Evolutionary conservation across 2,888 invertebrate genomes (phyloP), one percentile per base, ranked within the genome.

Genomic region (Drosophila maculinotata): DNA sequence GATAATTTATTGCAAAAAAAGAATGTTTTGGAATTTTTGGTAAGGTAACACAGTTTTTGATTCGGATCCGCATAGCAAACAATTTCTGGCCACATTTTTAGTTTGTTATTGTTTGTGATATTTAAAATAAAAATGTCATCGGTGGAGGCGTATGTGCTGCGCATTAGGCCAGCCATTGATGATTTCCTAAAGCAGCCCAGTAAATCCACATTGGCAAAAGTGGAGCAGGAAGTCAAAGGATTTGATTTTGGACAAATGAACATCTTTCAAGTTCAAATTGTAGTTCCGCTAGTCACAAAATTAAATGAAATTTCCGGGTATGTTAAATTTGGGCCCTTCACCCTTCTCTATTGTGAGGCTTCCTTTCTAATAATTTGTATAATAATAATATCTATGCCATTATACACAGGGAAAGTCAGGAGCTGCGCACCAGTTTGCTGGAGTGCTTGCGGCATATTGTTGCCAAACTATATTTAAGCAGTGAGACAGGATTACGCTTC

Each of bases 261-360:
- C 53, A 84, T 88, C 28, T 90, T 90, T 47, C 89, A 91, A 60
- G 68, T 82, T 10, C 90, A 91, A 41, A 83, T 91, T 17, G 49
- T 91, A 3, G 74, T 90, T n/a, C 91, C 91, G 1, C 69, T 91
- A 9, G 79, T 91, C 14, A 45, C 89, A 1, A 90, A 91, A 62
- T 56, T 91, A n/a, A 89, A 89, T n/a, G 86, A 89, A 38, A 56
- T 91, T 3, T 77, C 72, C 12, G 79, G 82, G 91, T 91, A 82
- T 5, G 9, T 1, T 9, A 12, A 30, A 20, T 2, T n/a, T n/a
- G n/a, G n/a, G n/a, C n/a, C n/a, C n/a, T n/a, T n/a, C n/a, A n/a
- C n/a, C n/a, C n/a, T n/a, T n/a, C n/a, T n/a, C n/a, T n/a, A n/a
- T n/a, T n/a, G n/a, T n/a, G n/a, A n/a, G n/a, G n/a, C n/a, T n/a